Evolutionary conservation across 2,888 invertebrate species (phyloP).

Genomic region (Epinotia ramella): DNA sequence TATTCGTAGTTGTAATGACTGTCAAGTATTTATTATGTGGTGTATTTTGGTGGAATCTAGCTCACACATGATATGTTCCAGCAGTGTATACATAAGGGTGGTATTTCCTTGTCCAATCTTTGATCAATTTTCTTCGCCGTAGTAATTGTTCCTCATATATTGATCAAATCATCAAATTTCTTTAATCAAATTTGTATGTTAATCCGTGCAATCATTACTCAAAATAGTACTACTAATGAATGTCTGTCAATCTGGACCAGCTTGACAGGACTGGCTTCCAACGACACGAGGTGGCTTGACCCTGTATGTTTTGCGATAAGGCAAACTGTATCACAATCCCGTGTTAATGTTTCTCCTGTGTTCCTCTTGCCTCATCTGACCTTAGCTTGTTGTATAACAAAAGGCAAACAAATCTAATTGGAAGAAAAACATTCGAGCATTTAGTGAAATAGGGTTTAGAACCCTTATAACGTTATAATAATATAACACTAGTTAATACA

Average conservation of each 20-base stretch:
- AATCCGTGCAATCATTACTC: too few species aligned
- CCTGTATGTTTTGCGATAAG: background rate
- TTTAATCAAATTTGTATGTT: too few species aligned
- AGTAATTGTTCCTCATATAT: too few species aligned
- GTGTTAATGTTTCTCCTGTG: background rate
- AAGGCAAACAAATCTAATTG: background rate
- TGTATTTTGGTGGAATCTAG: background rate
- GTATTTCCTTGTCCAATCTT: too few species aligned
- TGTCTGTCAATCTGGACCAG: too few species aligned
- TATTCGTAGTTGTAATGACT: constrained; percentile 26
- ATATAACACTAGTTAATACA: background rate
- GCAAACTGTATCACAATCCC: background rate
- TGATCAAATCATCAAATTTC: too few species aligned
- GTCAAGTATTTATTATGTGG: background rate
- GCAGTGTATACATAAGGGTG: too few species aligned
- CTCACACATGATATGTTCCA: background rate
- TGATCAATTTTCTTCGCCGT: too few species aligned
- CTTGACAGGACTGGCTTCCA: too few species aligned
- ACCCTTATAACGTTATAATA: background rate
- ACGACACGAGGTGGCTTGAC: too few species aligned
- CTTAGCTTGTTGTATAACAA: background rate
- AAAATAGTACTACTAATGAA: too few species aligned
- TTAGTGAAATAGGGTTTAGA: constrained; percentile 4
- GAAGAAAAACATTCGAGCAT: background rate
- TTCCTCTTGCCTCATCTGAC: background rate